Conservation (phyloP, 2,797 vertebrate genomes). For the Eidolon dupreanum region DNA sequence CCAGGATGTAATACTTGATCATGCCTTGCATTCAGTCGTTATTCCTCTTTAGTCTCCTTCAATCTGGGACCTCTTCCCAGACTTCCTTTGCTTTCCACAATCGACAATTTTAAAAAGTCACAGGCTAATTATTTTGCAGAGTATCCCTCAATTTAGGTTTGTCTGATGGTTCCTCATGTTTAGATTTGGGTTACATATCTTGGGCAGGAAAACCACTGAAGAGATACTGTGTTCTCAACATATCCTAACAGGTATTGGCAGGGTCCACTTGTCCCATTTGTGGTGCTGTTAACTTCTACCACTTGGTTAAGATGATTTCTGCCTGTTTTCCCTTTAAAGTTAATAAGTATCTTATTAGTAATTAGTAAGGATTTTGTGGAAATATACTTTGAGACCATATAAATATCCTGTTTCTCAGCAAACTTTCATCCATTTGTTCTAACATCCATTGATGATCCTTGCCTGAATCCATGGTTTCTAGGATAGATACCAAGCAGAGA, state of each 20-base stretch:
- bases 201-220: background rate
- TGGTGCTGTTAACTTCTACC: background rate
- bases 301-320: background rate
- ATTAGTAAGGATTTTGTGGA: background rate
- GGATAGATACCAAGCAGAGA: background rate
- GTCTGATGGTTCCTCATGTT: background rate
- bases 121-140: background rate
- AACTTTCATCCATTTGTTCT: background rate
- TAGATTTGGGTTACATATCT: background rate
- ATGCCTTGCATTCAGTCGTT: background rate
- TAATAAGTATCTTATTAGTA: background rate
- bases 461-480: background rate
- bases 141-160: background rate
- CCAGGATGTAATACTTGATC: background rate
- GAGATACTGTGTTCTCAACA: background rate
- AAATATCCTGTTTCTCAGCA: background rate
- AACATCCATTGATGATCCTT: background rate
- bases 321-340: background rate
- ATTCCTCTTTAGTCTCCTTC: background rate
- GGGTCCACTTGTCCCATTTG: too few relatives aligned
- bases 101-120: background rate
- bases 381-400: background rate
- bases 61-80: background rate
- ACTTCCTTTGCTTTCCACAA: background rate
- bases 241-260: fast-evolving